Base-by-base conservation (phyloP, 2,797 vertebrate species). In the Bradypus variegatus region DNA sequence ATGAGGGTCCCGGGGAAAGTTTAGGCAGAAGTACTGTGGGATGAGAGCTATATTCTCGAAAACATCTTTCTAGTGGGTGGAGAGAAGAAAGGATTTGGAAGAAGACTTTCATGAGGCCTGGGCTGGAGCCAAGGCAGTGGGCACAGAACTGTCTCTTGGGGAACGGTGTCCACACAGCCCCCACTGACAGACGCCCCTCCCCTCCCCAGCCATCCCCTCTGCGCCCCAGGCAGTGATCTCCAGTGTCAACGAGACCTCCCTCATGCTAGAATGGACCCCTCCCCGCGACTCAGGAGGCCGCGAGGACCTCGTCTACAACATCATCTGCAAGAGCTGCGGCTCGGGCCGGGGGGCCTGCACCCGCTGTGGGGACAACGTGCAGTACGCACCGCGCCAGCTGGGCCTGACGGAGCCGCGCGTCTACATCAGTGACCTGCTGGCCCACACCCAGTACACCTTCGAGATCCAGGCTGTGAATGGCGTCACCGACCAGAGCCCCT, bases 271-370 rank as follows among this genome's bases (percentile, higher is more conserved):
- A 95, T 99, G 99, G 99, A 97, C 94, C 21, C 96, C 98, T 0
- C 98, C 99, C 0, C 97, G 97, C 6, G 98, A 99, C 92, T 96
- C 96, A 0, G 99, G 99, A 0, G 99, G 99, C 25, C 98, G 99
- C 0, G 98, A 98, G 90, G 99, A 99, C 15, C 97, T 99, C 1
- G 98, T 99, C 62, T 99, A 99, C 97, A 99, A 99, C 96, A 98
- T 99, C 97, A 99, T 99, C 96, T 99, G 99, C 96, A 99, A 99
- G 96, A 99, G 98, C 97, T 99, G 99, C 0, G 98, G 98, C 23
- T 98, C 98, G 0, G 98, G 98, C 0, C 97, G 98, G 0, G 98
- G 98, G 0, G 97, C 98, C 0, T 99, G 99, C 96, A 98, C 98
- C 0, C 99, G 98, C 96, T 99, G 99, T 0, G 99, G 99, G 23